These are phyloP conservation scores for Ciona savignyi DNA, from an alignment of 23 tunicate genomes.

Conservation along the genomic window DNA sequence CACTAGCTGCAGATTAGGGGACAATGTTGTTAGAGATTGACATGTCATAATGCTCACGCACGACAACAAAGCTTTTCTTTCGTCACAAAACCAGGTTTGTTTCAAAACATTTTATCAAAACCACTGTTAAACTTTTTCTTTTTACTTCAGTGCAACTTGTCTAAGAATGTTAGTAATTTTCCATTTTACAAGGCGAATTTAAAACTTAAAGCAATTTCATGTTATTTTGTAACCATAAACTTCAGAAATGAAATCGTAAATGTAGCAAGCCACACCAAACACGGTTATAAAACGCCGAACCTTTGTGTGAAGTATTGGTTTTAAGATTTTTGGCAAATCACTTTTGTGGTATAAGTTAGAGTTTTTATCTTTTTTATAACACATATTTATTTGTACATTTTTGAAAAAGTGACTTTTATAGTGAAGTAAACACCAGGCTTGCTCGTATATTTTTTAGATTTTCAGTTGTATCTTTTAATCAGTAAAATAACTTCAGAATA, in stretches of 20 bases:
- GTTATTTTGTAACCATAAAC: no score
- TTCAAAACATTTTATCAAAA: not conserved
- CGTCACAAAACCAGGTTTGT: not conserved
- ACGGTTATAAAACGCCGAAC: no score
- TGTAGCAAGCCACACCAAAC: no score
- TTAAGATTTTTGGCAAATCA: not conserved
- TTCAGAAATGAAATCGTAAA: no score
- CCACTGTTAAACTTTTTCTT: not conserved
- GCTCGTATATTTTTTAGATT: not conserved
- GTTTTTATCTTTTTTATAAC: no score
- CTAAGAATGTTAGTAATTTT: no score
- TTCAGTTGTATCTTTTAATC: not conserved
- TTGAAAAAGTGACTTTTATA: not conserved
- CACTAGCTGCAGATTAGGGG: not conserved
- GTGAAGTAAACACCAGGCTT: not conserved
- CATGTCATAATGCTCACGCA: not conserved
- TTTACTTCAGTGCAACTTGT: no score
- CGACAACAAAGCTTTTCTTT: not conserved
- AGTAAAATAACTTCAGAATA: not conserved
- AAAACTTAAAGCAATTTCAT: no score
- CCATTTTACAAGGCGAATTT: no score
- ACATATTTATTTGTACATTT: no score
- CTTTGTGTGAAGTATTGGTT: not conserved
- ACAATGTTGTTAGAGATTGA: not conserved
- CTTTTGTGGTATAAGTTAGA: no score